Evolutionary conservation across 2,797 vertebrate genomes (phyloP).

Genomic region (Tragopan temminckii): DNA sequence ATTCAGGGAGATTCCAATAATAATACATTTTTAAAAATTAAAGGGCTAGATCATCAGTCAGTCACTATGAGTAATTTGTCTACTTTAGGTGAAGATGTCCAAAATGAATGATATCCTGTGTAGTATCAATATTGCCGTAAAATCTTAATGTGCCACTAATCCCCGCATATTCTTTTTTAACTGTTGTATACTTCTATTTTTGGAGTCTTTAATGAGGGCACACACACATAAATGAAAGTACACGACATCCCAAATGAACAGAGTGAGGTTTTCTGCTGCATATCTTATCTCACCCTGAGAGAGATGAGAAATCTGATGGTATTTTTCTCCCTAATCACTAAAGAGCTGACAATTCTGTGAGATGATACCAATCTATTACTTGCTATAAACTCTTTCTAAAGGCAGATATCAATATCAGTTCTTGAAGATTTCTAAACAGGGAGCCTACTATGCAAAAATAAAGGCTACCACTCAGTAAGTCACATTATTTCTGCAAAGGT

Average conservation of each 20-base stretch:
- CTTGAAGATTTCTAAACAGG: not conserved
- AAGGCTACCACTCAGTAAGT: not conserved
- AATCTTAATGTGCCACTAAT: not conserved
- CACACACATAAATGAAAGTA: not conserved
- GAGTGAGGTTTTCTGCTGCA: not conserved
- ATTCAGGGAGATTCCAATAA: not conserved
- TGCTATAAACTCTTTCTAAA: not conserved
- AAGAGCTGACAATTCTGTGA: not conserved
- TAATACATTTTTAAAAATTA: not conserved
- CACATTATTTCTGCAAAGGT: not conserved
- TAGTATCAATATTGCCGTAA: not conserved
- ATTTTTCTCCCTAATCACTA: not conserved
- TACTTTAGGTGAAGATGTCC: not conserved
- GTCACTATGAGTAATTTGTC: not conserved
- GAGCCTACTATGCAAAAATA: not conserved
- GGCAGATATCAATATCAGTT: not conserved
- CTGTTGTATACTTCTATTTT: not conserved
- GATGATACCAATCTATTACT: not conserved
- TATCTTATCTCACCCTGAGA: not conserved
- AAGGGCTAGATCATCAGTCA: not conserved
- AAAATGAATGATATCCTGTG: not conserved
- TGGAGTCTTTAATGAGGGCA: slow-evolving; percentile 34
- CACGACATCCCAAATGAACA: slow-evolving; percentile 22
- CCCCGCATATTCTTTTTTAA: not conserved
- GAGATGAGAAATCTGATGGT: not conserved